Evolutionary conservation across 2,113 vertebrate genomes (phyloP).

Genomic region (Myxocyprinus asiaticus): DNA sequence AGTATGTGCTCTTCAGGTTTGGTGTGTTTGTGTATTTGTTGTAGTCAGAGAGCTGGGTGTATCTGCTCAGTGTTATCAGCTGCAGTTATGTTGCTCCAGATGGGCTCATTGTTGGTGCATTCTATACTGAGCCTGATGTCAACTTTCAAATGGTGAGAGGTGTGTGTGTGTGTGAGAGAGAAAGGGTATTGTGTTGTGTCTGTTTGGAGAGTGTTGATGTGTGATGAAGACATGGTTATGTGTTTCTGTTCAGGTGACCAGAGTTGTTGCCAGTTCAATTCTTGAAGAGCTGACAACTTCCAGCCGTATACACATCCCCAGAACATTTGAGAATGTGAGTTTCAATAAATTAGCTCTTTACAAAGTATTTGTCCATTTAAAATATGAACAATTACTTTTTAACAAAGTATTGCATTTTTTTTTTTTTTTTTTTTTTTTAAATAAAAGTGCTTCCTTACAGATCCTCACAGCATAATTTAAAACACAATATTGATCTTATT

Average conservation of each 20-base stretch:
- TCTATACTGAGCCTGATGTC: slow-evolving; percentile 26
- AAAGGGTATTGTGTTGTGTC: neutral
- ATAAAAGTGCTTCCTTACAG: no score
- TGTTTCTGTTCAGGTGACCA: slow-evolving; percentile 33
- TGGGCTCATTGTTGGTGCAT: neutral
- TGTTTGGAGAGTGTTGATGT: neutral
- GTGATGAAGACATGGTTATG: neutral
- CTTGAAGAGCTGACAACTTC: slow-evolving; percentile 25
- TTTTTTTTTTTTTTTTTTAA: no score
- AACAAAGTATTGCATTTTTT: no score
- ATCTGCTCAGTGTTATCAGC: slow-evolving; percentile 3
- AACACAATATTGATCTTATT: no score
- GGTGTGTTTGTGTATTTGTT: neutral
- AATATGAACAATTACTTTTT: no score
- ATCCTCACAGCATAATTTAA: no score
- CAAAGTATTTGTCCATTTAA: no score
- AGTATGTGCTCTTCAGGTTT: neutral
- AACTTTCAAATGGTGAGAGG: slow-evolving; percentile 15
- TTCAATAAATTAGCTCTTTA: neutral
- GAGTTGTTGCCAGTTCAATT: neutral
- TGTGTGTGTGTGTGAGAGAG: neutral
- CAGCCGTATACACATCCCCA: slow-evolving; percentile 40
- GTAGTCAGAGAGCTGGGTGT: slow-evolving; percentile 41
- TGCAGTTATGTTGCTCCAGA: neutral
- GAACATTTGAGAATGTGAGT: slow-evolving; percentile 40